Evolutionary conservation across 1,140 invertebrate genomes (phyloP), one percentile per base, ranked within the genome.

Genomic region (Zaprionus tsacasi): DNA sequence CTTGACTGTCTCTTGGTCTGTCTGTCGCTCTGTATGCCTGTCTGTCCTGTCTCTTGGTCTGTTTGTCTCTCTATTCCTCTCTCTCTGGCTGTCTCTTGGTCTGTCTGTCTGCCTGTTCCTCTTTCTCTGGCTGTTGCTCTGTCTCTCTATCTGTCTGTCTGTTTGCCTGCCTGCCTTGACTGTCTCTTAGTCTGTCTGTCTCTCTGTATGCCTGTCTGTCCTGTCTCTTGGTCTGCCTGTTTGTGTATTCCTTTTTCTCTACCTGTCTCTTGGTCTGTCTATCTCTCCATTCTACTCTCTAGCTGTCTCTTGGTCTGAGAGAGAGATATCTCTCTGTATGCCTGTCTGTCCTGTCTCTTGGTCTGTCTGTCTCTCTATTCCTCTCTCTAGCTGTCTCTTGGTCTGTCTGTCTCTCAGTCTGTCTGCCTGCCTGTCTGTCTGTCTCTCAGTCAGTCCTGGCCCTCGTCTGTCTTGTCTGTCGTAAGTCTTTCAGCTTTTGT

Each of bases 401-500:
- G 36, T 25, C 12, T 35, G 56, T 30, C 57, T 60, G 38, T 25
- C 45, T 38, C 27, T 13, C 13, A 0, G 40, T 43, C 55, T 52
- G 56, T 6, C 21, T 43, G 59, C 12, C 64, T 40, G 35, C 13
- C 21, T 33, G 56, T 12, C 48, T 60, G 59, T 13, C 45, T 30
- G 52, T 55, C 7, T 30, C 27, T 30, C 27, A 30, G 27, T 30
- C 6, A 2, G 1, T 30, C 27, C 50, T 21, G 6, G 33, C 30
- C 60, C 45, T 30, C 33, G 48, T 17, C 33, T 54, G 61, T 17
- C 52, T 25, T 36, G 69, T 65, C 45, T 33, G 40, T 50, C 8
- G 33, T 50, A 43, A 61, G 59, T 27, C 68, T 43, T 61, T 71
- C 54, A 36, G 63, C 55, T 58, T 70, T 63, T 70, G 67, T 70